phyloP scores from a whole-genome alignment of 2,113 vertebrate genomes.

The Pomatostomus ruficeps region DNA sequence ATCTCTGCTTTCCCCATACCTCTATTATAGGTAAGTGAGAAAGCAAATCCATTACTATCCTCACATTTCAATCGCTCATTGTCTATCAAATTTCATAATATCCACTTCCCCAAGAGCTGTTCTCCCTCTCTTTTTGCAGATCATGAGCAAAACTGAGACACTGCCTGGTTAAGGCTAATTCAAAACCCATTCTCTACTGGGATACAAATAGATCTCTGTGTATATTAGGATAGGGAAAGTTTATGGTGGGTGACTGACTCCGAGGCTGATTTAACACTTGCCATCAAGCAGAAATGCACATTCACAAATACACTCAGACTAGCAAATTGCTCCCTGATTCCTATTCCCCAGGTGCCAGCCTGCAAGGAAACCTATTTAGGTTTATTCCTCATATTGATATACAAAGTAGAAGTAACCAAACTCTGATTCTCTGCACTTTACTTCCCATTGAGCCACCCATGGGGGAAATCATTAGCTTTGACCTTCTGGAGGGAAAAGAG shows the following conservation, averaged over 20 bases:
- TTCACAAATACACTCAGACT: slow-evolving; percentile 61
- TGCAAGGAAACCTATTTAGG: slow-evolving; percentile 62
- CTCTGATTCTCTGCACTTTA: slow-evolving; percentile 18
- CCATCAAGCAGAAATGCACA: slow-evolving; percentile 70
- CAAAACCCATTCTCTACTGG: slow-evolving; percentile 35
- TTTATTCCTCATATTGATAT: slow-evolving; percentile 45
- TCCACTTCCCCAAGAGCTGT: neutral
- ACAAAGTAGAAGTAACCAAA: slow-evolving; percentile 62
- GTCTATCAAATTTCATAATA: slow-evolving; percentile 23
- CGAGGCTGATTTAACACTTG: slow-evolving; percentile 64
- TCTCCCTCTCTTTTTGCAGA: neutral
- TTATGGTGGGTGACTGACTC: slow-evolving; percentile 62
- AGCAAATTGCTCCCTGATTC: slow-evolving; percentile 69
- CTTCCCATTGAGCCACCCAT: slow-evolving; percentile 56
- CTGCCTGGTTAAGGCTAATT: slow-evolving; percentile 63
- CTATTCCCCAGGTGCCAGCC: slow-evolving; percentile 52
- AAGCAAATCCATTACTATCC: slow-evolving; percentile 64
- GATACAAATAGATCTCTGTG: neutral
- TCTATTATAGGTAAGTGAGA: slow-evolving; percentile 55
- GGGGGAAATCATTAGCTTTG: slow-evolving; percentile 66
- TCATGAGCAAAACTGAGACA: slow-evolving; percentile 2
- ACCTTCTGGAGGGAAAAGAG: slow-evolving; percentile 34
- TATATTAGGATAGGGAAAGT: neutral
- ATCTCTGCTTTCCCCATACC: slow-evolving; percentile 39
- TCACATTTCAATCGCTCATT: slow-evolving; percentile 67